These are phyloP conservation scores for Pteria penguin DNA, from an alignment of 2,888 invertebrate species.

Conservation along the genomic window DNA sequence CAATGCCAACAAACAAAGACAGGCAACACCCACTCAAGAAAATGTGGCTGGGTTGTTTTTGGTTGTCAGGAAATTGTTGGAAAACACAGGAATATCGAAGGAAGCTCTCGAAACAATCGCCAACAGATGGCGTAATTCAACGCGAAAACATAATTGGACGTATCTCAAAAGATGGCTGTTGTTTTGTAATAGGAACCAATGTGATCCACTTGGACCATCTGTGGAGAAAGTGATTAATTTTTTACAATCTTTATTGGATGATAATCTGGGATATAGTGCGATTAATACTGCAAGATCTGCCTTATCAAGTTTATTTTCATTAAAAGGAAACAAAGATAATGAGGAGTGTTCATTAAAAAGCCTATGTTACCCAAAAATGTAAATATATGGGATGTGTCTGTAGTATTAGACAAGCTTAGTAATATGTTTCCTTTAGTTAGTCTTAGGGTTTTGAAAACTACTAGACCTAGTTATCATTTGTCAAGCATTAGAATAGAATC, in stretches of 20 bases:
- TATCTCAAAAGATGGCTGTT: constrained; percentile 37
- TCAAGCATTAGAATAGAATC: constrained; percentile 13
- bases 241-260: constrained; percentile 30
- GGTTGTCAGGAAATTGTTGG: constrained; percentile 40
- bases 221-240: constrained; percentile 17
- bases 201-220: constrained; percentile 30
- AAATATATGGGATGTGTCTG: too few species aligned
- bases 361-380: too few species aligned
- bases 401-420: too few species aligned
- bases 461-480: constrained; percentile 34
- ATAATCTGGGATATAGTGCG: constrained; percentile 41
- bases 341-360: too few species aligned
- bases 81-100: constrained; percentile 31
- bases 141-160: constrained; percentile 32
- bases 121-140: constrained; percentile 45
- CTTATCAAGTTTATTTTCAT: constrained; percentile 26
- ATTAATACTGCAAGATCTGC: constrained; percentile 42
- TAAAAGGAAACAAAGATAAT: too few species aligned
- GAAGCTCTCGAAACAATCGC: constrained; percentile 35
- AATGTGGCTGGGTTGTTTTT: constrained; percentile 41
- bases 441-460: constrained; percentile 41
- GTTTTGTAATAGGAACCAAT: constrained; percentile 34
- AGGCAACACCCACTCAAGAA: constrained; percentile 31
- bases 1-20: constrained; percentile 27
- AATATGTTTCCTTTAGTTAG: too few species aligned